These are phyloP conservation scores for Phoenicopterus ruber DNA, from an alignment of 2,113 vertebrate genomes.

Conservation along the genomic window DNA sequence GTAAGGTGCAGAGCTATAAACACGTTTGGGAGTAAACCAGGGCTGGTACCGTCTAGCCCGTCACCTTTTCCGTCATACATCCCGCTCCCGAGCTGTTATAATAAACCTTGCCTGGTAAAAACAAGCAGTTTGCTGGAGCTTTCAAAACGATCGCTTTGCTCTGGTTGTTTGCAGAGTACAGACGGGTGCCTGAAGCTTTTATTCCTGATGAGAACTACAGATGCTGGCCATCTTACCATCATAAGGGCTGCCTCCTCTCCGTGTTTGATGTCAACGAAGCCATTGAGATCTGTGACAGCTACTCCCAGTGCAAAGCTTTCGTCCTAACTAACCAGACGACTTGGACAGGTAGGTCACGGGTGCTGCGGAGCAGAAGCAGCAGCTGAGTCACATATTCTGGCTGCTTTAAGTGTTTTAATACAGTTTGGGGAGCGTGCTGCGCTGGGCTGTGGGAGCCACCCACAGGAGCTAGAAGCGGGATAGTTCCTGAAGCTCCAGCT, in stretches of 20 bases:
- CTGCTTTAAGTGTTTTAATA: background rate
- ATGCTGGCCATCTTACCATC: slow-evolving; percentile 89
- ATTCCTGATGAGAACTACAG: slow-evolving; percentile 82
- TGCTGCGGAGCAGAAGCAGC: background rate
- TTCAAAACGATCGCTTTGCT: background rate
- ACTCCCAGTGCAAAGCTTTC: slow-evolving; percentile 84
- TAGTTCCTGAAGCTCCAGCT: background rate
- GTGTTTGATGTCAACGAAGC: slow-evolving; percentile 81
- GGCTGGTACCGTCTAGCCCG: background rate
- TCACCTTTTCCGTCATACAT: background rate
- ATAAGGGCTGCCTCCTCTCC: slow-evolving; percentile 83
- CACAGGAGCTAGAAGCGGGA: background rate
- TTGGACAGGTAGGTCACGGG: slow-evolving; percentile 81
- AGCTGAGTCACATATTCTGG: background rate
- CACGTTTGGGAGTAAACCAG: background rate
- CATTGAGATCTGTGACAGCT: slow-evolving; percentile 82
- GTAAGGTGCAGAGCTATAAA: slow-evolving; percentile 36
- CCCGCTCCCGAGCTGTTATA: background rate
- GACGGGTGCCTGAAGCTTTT: slow-evolving; percentile 67
- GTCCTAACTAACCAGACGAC: slow-evolving; percentile 86
- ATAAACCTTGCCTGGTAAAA: slow-evolving; percentile 15
- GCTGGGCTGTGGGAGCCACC: background rate
- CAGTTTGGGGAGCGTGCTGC: background rate
- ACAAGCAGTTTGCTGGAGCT: background rate
- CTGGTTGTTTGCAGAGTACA: slow-evolving; percentile 76